Evolutionary conservation across 2,888 invertebrate genomes (phyloP).

Genomic region (Micoletzkya japonica): DNA sequence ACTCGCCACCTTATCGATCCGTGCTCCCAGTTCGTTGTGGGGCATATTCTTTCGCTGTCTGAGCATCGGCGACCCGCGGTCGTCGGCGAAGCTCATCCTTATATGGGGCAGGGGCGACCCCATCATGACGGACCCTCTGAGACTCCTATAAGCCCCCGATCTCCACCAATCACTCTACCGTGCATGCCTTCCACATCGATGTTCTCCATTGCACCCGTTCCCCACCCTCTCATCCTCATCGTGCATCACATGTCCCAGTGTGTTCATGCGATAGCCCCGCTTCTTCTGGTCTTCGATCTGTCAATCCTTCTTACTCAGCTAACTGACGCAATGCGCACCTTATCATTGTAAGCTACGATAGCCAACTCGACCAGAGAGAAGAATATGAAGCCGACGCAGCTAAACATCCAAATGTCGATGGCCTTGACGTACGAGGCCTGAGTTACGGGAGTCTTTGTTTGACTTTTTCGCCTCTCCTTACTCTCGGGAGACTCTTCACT

Average conservation of each 20-base stretch:
- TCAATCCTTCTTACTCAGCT: not conserved
- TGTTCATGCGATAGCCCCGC: not conserved
- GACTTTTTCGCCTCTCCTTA: not conserved
- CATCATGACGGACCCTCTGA: no score
- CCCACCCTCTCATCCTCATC: not conserved
- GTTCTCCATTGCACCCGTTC: constrained; percentile 24
- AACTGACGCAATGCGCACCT: constrained; percentile 42
- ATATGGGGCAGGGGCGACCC: no score
- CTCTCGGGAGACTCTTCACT: constrained; percentile 56
- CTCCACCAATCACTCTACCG: no score
- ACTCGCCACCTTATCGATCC: constrained; percentile 55
- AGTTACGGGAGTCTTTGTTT: constrained; percentile 16
- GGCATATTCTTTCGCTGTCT: constrained; percentile 6
- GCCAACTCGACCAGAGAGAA: constrained; percentile 59
- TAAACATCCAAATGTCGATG: constrained; percentile 60
- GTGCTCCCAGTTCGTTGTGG: constrained; percentile 53
- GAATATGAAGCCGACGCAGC: constrained; percentile 55
- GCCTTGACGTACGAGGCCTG: constrained; percentile 62
- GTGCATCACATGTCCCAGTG: not conserved
- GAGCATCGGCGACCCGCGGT: not conserved
- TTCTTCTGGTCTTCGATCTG: constrained; percentile 19
- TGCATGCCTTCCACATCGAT: not conserved
- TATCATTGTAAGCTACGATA: constrained; percentile 62
- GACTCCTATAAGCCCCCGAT: no score
- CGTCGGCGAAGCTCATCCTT: constrained; percentile 15